A percentile compares a stretch with the other conserved stretches of the same genome.
Evolutionary conservation across 1,140 invertebrate genomes (phyloP).

Genomic region (Ostrea edulis): DNA sequence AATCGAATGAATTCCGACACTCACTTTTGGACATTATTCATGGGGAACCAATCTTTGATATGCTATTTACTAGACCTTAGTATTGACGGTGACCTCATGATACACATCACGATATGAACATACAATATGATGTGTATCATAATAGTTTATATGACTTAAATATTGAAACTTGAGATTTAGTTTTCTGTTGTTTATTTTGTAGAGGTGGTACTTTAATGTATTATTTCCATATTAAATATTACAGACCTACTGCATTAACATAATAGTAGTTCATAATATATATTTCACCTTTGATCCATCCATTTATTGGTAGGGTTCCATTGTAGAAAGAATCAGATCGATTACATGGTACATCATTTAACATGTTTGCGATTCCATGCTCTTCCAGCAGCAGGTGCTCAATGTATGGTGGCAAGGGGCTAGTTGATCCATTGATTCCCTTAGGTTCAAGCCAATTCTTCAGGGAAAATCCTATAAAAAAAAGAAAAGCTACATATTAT

Average conservation of each 20-base stretch:
- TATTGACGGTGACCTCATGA: too few relatives aligned
- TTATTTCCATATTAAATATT: too few relatives aligned
- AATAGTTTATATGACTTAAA: too few relatives aligned
- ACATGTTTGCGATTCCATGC: slow-evolving; percentile 35
- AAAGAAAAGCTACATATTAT: background rate
- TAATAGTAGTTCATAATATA: background rate
- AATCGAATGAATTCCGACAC: background rate
- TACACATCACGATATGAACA: too few relatives aligned
- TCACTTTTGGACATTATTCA: too few relatives aligned
- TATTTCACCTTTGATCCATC: slow-evolving; percentile 36
- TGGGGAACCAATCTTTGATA: too few relatives aligned
- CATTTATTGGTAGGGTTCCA: slow-evolving; percentile 22
- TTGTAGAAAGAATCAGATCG: slow-evolving; percentile 33
- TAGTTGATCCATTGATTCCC: slow-evolving; percentile 5
- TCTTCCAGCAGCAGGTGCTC: slow-evolving; percentile 39
- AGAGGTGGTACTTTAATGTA: too few relatives aligned
- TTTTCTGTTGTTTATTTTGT: too few relatives aligned
- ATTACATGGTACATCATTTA: slow-evolving; percentile 39
- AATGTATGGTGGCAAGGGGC: slow-evolving; percentile 11
- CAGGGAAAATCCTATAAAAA: slow-evolving; percentile 30
- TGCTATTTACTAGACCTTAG: too few relatives aligned
- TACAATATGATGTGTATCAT: too few relatives aligned
- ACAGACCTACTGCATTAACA: too few relatives aligned
- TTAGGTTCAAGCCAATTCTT: background rate
- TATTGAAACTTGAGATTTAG: too few relatives aligned